Percentiles rank a stretch among this genome's conserved stretches.
Evolutionary conservation across 1,140 invertebrate species (phyloP).

Genomic region (Drosophila paulistorum): DNA sequence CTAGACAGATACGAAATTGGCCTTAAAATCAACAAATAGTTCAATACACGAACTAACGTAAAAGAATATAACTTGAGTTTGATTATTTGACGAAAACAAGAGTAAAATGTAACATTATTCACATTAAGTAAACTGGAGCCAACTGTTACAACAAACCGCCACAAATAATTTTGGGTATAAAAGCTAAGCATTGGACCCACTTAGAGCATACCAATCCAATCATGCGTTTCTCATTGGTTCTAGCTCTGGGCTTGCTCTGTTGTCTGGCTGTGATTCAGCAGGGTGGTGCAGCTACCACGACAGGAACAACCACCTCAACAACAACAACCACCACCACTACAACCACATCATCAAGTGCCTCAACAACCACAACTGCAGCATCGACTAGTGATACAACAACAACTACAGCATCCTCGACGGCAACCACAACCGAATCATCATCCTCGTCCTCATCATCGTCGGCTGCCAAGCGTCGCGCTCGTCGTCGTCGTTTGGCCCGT

Average conservation of each 20-base stretch:
- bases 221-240: conserved; percentile 31
- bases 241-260: conserved; percentile 29
- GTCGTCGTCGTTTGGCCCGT: neutral
- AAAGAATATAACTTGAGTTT: too few relatives aligned
- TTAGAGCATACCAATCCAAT: neutral
- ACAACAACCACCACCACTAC: neutral
- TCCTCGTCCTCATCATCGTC: conserved; percentile 4
- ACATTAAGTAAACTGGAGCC: too few relatives aligned
- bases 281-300: neutral
- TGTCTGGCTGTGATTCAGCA: conserved; percentile 32
- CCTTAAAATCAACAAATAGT: too few relatives aligned
- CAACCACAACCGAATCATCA: neutral
- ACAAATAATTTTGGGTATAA: neutral
- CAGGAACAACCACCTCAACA: neutral
- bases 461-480: neutral
- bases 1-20: too few relatives aligned
- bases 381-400: neutral
- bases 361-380: neutral
- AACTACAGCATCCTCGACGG: neutral
- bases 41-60: too few relatives aligned
- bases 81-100: too few relatives aligned
- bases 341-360: neutral
- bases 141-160: too few relatives aligned
- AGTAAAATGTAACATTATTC: too few relatives aligned
- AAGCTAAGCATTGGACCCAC: neutral